Percentiles rank a stretch among this genome's conserved stretches.
Evolutionary conservation across 2,888 invertebrate species (phyloP).

Genomic region (Cryptus armator): DNA sequence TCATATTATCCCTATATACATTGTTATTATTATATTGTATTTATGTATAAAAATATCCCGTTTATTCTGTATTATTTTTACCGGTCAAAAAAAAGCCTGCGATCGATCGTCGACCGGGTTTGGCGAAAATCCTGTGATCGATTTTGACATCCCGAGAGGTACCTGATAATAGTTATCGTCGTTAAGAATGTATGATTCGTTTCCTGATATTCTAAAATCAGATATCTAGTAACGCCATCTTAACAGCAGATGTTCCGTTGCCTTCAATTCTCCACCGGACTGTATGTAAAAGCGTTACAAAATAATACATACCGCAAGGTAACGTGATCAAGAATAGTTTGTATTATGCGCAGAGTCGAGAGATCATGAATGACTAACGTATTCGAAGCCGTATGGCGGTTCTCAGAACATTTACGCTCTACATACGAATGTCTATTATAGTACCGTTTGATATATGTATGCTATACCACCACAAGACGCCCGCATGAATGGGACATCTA

Average conservation of each 20-base stretch:
- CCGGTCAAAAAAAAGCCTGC: no score
- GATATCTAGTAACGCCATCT: not conserved
- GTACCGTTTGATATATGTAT: not conserved
- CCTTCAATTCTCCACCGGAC: not conserved
- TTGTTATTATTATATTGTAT: no score
- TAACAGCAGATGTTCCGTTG: not conserved
- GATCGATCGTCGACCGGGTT: no score
- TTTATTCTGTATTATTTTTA: no score
- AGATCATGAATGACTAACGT: constrained; percentile 12
- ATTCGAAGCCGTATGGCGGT: not conserved
- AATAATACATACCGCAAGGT: not conserved
- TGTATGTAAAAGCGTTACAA: not conserved
- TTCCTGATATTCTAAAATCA: not conserved
- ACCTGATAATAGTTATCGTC: no score
- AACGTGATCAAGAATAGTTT: not conserved
- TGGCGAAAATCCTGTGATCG: no score
- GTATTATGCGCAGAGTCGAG: not conserved
- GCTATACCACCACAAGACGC: not conserved
- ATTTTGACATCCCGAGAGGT: no score
- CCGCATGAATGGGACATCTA: constrained; percentile 6
- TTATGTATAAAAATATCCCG: no score
- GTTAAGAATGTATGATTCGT: no score
- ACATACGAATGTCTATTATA: not conserved
- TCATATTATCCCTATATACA: no score
- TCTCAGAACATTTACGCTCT: not conserved